Percentiles rank a stretch among this genome's conserved stretches.
These are phyloP conservation scores for Drosophila mimetica DNA, from an alignment of 2,888 invertebrate genomes.

Conservation along the genomic window DNA sequence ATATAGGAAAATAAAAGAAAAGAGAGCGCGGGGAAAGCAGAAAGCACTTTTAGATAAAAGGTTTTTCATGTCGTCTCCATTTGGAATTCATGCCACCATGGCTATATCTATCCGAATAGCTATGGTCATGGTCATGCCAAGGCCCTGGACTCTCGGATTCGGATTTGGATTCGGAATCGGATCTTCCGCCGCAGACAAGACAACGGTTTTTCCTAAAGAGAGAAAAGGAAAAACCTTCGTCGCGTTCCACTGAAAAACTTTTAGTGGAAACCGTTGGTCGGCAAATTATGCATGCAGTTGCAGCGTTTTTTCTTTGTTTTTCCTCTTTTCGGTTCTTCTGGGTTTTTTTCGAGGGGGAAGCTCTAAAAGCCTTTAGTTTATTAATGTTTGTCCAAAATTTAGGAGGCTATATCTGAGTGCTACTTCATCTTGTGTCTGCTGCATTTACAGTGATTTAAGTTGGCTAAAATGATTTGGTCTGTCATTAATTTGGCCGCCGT, in stretches of 20 bases:
- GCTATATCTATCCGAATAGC: slow-evolving; percentile 25
- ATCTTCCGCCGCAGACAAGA: slow-evolving; percentile 25
- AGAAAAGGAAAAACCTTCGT: slow-evolving; percentile 2
- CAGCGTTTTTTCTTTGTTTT: slow-evolving; percentile 8
- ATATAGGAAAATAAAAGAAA: not conserved
- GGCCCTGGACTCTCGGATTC: slow-evolving; percentile 29
- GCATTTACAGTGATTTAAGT: slow-evolving; percentile 60
- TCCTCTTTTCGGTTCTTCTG: not conserved
- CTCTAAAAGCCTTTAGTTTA: slow-evolving; percentile 70
- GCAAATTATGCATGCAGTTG: slow-evolving; percentile 73
- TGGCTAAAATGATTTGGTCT: slow-evolving; percentile 76
- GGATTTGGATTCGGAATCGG: slow-evolving; percentile 11
- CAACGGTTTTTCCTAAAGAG: slow-evolving; percentile 26
- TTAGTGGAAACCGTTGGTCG: slow-evolving; percentile 69
- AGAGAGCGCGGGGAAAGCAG: slow-evolving; percentile 16
- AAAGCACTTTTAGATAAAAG: slow-evolving; percentile 76
- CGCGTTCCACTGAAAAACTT: slow-evolving; percentile 50
- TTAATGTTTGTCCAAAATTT: slow-evolving; percentile 78
- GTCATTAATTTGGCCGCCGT: slow-evolving; percentile 72
- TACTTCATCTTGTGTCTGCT: slow-evolving; percentile 30
- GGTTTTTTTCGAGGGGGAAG: not conserved
- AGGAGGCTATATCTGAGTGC: slow-evolving; percentile 36
- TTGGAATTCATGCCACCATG: slow-evolving; percentile 53
- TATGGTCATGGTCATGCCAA: slow-evolving; percentile 49
- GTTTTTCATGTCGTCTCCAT: slow-evolving; percentile 77